Percentiles rank a stretch among this genome's conserved stretches.
Conservation (phyloP, 2,888 invertebrate genomes). For the Caradrina kadenii region DNA sequence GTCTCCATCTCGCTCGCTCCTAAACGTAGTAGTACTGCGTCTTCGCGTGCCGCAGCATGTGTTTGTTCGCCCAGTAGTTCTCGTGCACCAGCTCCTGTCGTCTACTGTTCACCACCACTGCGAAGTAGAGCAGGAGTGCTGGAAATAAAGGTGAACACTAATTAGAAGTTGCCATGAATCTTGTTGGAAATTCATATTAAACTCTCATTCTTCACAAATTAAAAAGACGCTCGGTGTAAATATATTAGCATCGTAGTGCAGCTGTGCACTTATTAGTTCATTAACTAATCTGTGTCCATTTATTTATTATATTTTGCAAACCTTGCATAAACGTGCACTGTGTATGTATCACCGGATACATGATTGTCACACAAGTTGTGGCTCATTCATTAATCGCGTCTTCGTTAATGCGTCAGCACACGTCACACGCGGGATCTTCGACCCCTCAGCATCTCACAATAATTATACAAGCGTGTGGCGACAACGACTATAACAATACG, state of each 20-base stretch:
- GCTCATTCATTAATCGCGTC: constrained; percentile 2
- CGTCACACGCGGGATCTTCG: constrained; percentile 30
- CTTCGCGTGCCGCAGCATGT: constrained; percentile 67
- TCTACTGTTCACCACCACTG: constrained; percentile 79
- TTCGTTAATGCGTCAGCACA: constrained; percentile 12
- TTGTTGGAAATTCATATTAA: background rate
- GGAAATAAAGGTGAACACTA: constrained; percentile 45
- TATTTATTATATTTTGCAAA: background rate
- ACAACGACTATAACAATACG: constrained; percentile 23
- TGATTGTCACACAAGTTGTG: background rate
- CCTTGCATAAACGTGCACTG: background rate
- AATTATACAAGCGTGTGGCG: constrained; percentile 42
- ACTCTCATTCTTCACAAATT: too few relatives aligned
- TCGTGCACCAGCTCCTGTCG: constrained; percentile 74
- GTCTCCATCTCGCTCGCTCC: constrained; percentile 16
- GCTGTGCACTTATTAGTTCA: too few relatives aligned
- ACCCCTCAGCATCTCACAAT: constrained; percentile 24
- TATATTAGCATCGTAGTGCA: too few relatives aligned
- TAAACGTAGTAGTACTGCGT: constrained; percentile 69
- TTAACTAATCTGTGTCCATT: background rate
- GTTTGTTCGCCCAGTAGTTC: constrained; percentile 69
- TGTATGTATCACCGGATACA: background rate
- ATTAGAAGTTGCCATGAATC: background rate
- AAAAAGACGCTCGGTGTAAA: too few relatives aligned
- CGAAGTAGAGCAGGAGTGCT: constrained; percentile 78